phyloP scores from a whole-genome alignment of 2,888 invertebrate species.

The Elmis aenea region DNA sequence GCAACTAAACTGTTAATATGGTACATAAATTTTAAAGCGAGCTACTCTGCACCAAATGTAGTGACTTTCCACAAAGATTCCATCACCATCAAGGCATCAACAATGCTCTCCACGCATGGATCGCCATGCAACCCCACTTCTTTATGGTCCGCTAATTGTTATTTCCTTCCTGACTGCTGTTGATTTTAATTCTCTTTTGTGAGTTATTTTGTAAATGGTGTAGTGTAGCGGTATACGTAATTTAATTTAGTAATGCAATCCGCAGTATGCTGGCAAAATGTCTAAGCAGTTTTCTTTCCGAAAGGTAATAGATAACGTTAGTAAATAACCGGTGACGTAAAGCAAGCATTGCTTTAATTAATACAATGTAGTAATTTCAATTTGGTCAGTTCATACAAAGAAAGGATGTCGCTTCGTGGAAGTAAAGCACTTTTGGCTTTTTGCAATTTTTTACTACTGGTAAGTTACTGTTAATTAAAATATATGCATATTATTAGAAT shows the following conservation, averaged over 20 bases:
- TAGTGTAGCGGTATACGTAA: background rate
- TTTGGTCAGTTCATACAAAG: background rate
- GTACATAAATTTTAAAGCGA: no score
- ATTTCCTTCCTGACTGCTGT: constrained; percentile 45
- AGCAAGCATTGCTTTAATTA: no score
- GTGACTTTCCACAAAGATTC: no score
- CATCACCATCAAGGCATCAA: constrained; percentile 14
- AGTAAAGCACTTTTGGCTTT: constrained; percentile 62
- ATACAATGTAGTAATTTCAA: background rate
- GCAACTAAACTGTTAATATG: no score
- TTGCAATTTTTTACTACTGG: constrained; percentile 62
- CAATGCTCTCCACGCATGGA: constrained; percentile 18
- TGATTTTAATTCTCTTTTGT: constrained; percentile 26
- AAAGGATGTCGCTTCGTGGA: constrained; percentile 45
- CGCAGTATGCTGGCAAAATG: no score
- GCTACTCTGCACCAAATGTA: no score
- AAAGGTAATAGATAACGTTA: no score
- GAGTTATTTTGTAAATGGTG: constrained; percentile 17
- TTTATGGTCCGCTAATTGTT: constrained; percentile 46
- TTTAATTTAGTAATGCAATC: background rate
- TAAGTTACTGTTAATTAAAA: no score
- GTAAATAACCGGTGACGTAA: no score
- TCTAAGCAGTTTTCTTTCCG: no score
- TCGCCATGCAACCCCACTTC: constrained; percentile 25
- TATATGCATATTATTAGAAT: no score